Conservation (phyloP, 2,113 vertebrate species). For the Istiophorus platypterus region DNA sequence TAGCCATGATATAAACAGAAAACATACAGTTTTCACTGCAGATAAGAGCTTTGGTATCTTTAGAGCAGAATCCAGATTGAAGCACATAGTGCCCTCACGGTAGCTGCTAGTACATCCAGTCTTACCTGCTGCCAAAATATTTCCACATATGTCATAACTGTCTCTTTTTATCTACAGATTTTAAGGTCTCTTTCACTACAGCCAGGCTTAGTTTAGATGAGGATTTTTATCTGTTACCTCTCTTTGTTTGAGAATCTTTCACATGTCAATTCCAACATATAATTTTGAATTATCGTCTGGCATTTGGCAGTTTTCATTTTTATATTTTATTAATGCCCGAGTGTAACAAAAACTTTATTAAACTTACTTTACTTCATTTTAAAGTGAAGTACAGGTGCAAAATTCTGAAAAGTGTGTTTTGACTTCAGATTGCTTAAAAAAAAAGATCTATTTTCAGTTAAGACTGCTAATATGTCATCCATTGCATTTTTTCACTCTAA, state of each 20-base stretch:
- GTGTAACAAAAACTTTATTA: background rate
- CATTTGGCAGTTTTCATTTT: background rate
- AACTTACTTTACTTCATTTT: no score
- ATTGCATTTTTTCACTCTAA: background rate
- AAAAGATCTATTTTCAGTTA: no score
- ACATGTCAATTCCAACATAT: background rate
- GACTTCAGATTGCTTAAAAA: no score
- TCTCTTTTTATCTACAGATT: background rate
- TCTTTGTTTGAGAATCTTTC: background rate
- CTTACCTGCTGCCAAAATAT: background rate
- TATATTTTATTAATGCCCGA: background rate
- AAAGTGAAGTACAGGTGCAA: no score
- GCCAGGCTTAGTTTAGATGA: background rate
- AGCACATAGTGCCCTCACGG: slow-evolving; percentile 6
- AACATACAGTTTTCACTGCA: slow-evolving; percentile 22
- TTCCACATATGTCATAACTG: background rate
- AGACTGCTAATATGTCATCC: no score
- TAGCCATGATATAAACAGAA: slow-evolving; percentile 4
- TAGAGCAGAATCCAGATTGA: background rate
- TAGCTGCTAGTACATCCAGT: background rate
- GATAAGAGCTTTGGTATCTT: slow-evolving; percentile 16
- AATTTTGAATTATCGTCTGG: no score
- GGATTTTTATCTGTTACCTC: no score
- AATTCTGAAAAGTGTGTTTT: no score
- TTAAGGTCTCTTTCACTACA: background rate